A percentile compares a stretch with the other conserved stretches of the same genome.
Evolutionary conservation across 2,888 invertebrate species (phyloP).

Genomic region (Crossocerus cetratus): DNA sequence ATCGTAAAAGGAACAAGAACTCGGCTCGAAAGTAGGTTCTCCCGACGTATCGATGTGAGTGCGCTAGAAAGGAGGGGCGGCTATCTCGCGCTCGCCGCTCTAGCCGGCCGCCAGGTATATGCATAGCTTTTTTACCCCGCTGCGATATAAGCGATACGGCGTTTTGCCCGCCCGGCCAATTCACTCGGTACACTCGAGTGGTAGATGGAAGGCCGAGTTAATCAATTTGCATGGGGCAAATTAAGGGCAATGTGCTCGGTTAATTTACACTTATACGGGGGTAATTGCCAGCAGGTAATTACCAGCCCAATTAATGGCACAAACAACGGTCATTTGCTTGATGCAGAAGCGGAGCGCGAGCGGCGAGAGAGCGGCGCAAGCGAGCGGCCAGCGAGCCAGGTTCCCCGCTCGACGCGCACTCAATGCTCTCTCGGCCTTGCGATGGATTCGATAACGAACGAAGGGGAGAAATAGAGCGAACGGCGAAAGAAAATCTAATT

Average conservation of each 20-base stretch:
- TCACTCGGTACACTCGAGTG: too few species aligned
- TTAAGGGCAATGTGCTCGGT: slow-evolving; percentile 23
- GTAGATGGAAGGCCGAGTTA: not conserved
- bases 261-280: slow-evolving; percentile 1
- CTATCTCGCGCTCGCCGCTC: too few species aligned
- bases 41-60: slow-evolving; percentile 38
- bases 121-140: too few species aligned
- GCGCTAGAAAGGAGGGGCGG: too few species aligned
- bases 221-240: slow-evolving; percentile 16
- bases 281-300: slow-evolving; percentile 19
- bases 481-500: slow-evolving; percentile 1
- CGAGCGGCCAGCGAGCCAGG: not conserved
- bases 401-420: not conserved
- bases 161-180: not conserved
- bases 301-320: slow-evolving; percentile 13
- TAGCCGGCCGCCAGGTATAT: too few species aligned
- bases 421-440: not conserved
- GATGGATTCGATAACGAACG: not conserved
- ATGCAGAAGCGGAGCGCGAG: slow-evolving; percentile 5
- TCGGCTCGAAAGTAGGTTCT: slow-evolving; percentile 38
- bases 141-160: not conserved
- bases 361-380: not conserved
- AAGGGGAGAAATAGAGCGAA: not conserved
- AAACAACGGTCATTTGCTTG: slow-evolving; percentile 8
- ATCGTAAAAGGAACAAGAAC: slow-evolving; percentile 46